Conservation (phyloP, 2,888 invertebrate genomes). For the Hypselothyrea guttata region DNA sequence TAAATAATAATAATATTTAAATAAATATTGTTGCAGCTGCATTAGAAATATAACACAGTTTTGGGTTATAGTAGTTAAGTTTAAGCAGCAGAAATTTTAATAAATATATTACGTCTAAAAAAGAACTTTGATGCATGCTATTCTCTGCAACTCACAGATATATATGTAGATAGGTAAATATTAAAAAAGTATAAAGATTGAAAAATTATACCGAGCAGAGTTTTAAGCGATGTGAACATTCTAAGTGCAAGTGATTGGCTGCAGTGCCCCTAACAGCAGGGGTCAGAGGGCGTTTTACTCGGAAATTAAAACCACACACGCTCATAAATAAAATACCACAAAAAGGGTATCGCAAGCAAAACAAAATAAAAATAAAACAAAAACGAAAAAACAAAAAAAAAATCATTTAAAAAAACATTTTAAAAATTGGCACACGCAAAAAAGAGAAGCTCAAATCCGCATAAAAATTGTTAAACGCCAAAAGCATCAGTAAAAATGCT, state of each 20-base stretch:
- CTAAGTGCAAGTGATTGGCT: constrained; percentile 44
- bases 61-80: too few relatives aligned
- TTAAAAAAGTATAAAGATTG: too few relatives aligned
- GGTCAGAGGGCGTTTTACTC: constrained; percentile 1
- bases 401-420: constrained; percentile 37
- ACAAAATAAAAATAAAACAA: constrained; percentile 8
- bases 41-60: too few relatives aligned
- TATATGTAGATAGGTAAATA: too few relatives aligned
- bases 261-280: not conserved
- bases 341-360: constrained; percentile 33
- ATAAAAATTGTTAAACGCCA: constrained; percentile 75
- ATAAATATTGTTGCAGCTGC: too few relatives aligned
- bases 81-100: too few relatives aligned
- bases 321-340: constrained; percentile 53
- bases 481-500: constrained; percentile 65
- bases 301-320: constrained; percentile 58
- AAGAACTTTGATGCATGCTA: too few relatives aligned
- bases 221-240: too few relatives aligned
- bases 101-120: too few relatives aligned
- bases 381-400: constrained; percentile 18
- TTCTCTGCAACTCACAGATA: too few relatives aligned
- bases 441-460: constrained; percentile 46
- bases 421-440: constrained; percentile 48
- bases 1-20: too few relatives aligned
- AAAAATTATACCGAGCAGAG: too few relatives aligned